A percentile compares a stretch with the other conserved stretches of the same genome.
phyloP scores from a whole-genome alignment of 2,888 invertebrate genomes.

The Thymelicus lineola region DNA sequence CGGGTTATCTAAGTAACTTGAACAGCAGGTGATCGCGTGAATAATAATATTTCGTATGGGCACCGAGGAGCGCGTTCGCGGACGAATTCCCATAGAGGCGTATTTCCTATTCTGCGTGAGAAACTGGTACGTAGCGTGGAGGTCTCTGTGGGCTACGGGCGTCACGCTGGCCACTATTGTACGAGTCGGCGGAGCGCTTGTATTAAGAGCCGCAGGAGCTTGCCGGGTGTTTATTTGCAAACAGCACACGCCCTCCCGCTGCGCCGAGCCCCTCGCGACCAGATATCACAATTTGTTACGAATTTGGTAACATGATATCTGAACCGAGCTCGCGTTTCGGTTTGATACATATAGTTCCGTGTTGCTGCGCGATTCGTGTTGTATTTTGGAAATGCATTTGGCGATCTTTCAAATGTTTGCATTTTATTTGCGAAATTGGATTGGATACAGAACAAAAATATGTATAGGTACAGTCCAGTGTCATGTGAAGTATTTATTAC shows the following conservation, averaged over 20 bases:
- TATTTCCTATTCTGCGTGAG: conserved; percentile 73
- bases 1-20: conserved; percentile 26
- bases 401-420: conserved; percentile 2
- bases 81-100: conserved; percentile 53
- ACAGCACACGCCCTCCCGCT: conserved; percentile 71
- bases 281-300: conserved; percentile 73
- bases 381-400: conserved; percentile 5
- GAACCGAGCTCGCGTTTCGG: conserved; percentile 16
- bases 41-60: conserved; percentile 39
- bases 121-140: conserved; percentile 53
- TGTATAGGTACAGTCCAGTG: neutral
- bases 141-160: conserved; percentile 54
- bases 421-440: conserved; percentile 7
- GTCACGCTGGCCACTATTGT: conserved; percentile 73
- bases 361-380: conserved; percentile 10
- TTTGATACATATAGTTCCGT: conserved; percentile 38
- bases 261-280: conserved; percentile 50
- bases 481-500: conserved; percentile 11
- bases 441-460: neutral
- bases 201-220: conserved; percentile 56
- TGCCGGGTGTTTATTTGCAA: conserved; percentile 84
- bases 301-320: conserved; percentile 69
- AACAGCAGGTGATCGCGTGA: conserved; percentile 41
- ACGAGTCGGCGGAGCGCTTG: conserved; percentile 51
- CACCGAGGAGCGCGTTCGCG: conserved; percentile 33